phyloP scores from a whole-genome alignment of 2,888 invertebrate genomes.

The Euclidia mi region DNA sequence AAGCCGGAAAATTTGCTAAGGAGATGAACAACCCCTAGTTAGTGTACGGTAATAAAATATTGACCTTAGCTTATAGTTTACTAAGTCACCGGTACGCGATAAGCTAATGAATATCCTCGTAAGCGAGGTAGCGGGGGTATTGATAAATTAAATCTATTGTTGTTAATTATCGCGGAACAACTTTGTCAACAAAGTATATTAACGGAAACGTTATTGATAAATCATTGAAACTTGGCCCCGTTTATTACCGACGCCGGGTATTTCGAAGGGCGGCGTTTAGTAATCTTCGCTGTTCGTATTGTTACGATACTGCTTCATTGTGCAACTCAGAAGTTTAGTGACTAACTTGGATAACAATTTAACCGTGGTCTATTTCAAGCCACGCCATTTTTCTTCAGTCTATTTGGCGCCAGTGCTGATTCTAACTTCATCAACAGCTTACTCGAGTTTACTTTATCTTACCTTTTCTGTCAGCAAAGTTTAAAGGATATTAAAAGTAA shows the following conservation, averaged over 20 bases:
- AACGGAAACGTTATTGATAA: slow-evolving; percentile 42
- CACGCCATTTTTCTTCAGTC: too few relatives aligned
- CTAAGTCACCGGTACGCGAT: slow-evolving; percentile 63
- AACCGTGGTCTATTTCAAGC: too few relatives aligned
- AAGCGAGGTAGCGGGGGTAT: slow-evolving; percentile 55
- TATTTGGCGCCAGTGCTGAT: too few relatives aligned
- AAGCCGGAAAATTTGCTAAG: slow-evolving; percentile 19
- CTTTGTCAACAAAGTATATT: slow-evolving; percentile 37
- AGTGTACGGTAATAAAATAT: slow-evolving; percentile 65
- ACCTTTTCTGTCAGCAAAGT: neutral
- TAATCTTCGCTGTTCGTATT: neutral
- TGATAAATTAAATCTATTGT: slow-evolving; percentile 52
- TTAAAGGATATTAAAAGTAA: too few relatives aligned
- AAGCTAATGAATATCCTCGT: slow-evolving; percentile 70
- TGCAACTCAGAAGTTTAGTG: neutral
- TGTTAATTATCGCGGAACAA: slow-evolving; percentile 40
- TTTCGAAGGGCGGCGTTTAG: neutral
- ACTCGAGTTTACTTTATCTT: neutral
- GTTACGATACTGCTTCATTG: too few relatives aligned
- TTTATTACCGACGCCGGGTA: neutral
- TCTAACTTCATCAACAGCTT: neutral
- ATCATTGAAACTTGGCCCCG: slow-evolving; percentile 36
- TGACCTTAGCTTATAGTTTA: slow-evolving; percentile 67
- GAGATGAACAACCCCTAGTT: slow-evolving; percentile 38
- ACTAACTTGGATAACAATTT: slow-evolving; percentile 3